A percentile compares a stretch with the other conserved stretches of the same genome.
phyloP scores from a whole-genome alignment of 2,113 vertebrate genomes.

The Craseonycteris thonglongyai region DNA sequence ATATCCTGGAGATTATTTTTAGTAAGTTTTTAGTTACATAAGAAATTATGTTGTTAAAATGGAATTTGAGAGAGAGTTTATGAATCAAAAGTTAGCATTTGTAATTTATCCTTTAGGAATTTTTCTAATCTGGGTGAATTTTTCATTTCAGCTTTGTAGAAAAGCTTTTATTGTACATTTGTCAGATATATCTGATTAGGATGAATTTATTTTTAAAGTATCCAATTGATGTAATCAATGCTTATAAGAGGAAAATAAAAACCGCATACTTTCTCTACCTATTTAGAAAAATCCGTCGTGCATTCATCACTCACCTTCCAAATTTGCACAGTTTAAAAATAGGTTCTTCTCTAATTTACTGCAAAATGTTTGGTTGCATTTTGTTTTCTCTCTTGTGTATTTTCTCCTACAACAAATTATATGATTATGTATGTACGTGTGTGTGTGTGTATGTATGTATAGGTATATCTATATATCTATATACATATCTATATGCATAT shows the following conservation, averaged over 20 bases:
- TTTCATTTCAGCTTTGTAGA: conserved; percentile 2
- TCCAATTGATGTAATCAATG: neutral
- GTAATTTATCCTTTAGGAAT: conserved; percentile 7
- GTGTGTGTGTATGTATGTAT: too few species aligned
- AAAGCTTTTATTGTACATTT: neutral
- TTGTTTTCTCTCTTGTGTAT: neutral
- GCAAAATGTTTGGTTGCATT: neutral
- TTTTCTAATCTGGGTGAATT: conserved; percentile 20
- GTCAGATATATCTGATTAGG: neutral
- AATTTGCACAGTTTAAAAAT: conserved; percentile 8
- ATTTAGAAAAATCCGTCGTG: neutral
- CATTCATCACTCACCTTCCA: neutral
- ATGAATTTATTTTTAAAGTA: neutral
- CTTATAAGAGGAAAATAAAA: neutral
- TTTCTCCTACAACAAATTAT: neutral
- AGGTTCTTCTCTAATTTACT: neutral
- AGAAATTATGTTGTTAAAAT: conserved; percentile 12
- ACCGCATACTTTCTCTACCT: neutral
- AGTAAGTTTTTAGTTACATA: neutral
- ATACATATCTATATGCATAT: too few species aligned
- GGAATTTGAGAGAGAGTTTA: neutral
- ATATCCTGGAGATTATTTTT: neutral
- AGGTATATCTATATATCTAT: too few species aligned
- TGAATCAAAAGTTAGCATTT: neutral
- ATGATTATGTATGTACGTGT: neutral